These are phyloP conservation scores for Periparus ater DNA, from an alignment of 2,797 vertebrate genomes.

Conservation along the genomic window DNA sequence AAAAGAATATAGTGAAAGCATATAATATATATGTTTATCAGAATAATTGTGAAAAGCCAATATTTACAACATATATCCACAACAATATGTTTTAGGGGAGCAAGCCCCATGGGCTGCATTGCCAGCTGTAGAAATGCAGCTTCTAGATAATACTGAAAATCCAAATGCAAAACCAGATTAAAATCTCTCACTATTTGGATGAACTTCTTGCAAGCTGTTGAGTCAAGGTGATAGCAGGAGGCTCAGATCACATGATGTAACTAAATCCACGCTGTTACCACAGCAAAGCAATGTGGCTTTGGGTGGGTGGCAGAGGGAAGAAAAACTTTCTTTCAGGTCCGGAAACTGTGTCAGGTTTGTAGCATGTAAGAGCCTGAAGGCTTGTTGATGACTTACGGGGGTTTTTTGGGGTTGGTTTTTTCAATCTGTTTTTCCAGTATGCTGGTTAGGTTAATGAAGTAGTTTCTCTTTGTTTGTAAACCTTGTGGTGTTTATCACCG, in stretches of 20 bases:
- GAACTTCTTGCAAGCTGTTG: background rate
- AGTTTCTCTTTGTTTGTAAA: background rate
- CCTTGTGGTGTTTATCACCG: background rate
- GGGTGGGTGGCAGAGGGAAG: background rate
- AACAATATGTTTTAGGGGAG: background rate
- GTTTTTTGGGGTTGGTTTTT: background rate
- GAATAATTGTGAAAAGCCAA: too few relatives aligned
- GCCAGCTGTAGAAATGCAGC: background rate
- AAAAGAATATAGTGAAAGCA: too few relatives aligned
- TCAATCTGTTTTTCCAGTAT: background rate
- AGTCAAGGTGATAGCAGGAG: background rate
- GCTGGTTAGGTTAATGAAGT: background rate
- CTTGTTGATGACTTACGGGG: background rate
- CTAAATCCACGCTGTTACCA: background rate
- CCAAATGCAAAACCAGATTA: background rate
- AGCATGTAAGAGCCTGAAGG: background rate
- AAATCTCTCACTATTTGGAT: background rate
- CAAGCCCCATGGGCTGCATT: rapidly evolving
- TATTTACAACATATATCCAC: too few relatives aligned
- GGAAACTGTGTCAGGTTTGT: slow-evolving; percentile 26
- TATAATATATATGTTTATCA: too few relatives aligned
- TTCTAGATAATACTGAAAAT: background rate
- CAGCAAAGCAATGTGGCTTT: slow-evolving; percentile 20
- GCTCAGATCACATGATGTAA: background rate
- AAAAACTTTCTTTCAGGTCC: background rate